These are phyloP conservation scores for Macaca fascicularis DNA, from an alignment of 2,113 vertebrate genomes.

Conservation along the genomic window DNA sequence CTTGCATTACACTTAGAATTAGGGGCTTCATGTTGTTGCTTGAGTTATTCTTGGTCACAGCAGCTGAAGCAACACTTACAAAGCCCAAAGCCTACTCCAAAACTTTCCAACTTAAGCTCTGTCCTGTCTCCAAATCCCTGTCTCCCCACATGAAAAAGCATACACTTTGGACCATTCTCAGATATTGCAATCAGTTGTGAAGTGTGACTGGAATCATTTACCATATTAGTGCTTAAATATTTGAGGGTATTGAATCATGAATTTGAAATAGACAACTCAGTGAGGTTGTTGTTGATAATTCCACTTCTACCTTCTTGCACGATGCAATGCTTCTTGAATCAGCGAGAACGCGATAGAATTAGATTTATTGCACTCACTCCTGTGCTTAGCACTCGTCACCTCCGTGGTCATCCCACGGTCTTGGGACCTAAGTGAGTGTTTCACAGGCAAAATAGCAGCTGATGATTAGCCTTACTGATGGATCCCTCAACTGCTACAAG, in stretches of 20 bases:
- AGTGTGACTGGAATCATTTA: background rate
- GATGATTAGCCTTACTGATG: background rate
- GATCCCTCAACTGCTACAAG: background rate
- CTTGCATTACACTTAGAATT: constrained; percentile 51
- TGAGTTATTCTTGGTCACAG: background rate
- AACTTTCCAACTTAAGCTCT: background rate
- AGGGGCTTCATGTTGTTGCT: constrained; percentile 10
- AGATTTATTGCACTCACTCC: too few relatives aligned
- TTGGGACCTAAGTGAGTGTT: too few relatives aligned
- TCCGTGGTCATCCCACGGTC: too few relatives aligned
- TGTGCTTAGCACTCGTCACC: background rate
- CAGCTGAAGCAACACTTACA: background rate
- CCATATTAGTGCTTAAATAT: background rate
- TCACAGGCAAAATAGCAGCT: background rate
- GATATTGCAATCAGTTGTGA: fast-evolving
- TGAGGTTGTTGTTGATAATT: background rate
- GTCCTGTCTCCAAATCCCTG: background rate
- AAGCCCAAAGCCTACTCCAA: background rate
- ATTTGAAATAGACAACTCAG: background rate
- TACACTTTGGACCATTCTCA: background rate
- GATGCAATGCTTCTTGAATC: background rate
- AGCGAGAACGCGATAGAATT: fast-evolving
- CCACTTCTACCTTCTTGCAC: background rate
- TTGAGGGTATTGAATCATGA: background rate
- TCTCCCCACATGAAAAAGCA: fast-evolving